Conservation (phyloP, 2,113 vertebrate species). For the Cololabis saira region DNA sequence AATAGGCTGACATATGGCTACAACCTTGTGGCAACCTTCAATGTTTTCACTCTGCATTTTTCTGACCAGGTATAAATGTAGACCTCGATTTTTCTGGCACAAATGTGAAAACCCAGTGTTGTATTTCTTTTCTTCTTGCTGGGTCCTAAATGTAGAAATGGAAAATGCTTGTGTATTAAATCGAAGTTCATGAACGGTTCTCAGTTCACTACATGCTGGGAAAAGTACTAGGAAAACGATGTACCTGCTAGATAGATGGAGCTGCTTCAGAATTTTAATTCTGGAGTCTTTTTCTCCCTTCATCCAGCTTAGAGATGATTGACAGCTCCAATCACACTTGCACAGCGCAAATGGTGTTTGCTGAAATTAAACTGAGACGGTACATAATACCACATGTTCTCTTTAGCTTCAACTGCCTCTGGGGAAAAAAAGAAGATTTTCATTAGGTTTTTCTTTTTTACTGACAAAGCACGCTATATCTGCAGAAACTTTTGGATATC, state of each 20-base stretch:
- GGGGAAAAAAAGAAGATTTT: constrained; percentile 54
- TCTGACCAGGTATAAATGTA: too few species aligned
- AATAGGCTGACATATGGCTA: too few species aligned
- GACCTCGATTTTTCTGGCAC: too few species aligned
- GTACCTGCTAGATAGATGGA: not conserved
- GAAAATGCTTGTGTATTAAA: not conserved
- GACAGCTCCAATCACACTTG: constrained; percentile 67
- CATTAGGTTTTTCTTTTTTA: constrained; percentile 65
- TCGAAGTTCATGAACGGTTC: too few species aligned
- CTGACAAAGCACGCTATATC: constrained; percentile 70
- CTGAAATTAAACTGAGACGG: constrained; percentile 55
- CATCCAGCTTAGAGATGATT: constrained; percentile 51
- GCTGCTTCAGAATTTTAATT: constrained; percentile 21
- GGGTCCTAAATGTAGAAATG: too few species aligned
- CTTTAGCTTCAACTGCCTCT: constrained; percentile 37
- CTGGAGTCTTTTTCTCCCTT: not conserved
- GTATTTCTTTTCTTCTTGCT: too few species aligned
- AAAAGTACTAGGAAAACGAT: not conserved
- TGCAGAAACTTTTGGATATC: constrained; percentile 19
- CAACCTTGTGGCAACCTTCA: too few species aligned
- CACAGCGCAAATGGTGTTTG: constrained; percentile 56
- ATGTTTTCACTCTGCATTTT: too few species aligned
- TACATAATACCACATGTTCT: constrained; percentile 31
- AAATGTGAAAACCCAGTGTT: too few species aligned
- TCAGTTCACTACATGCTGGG: not conserved